Conservation (phyloP, 2,113 vertebrate genomes). For the Halichoerus grypus region DNA sequence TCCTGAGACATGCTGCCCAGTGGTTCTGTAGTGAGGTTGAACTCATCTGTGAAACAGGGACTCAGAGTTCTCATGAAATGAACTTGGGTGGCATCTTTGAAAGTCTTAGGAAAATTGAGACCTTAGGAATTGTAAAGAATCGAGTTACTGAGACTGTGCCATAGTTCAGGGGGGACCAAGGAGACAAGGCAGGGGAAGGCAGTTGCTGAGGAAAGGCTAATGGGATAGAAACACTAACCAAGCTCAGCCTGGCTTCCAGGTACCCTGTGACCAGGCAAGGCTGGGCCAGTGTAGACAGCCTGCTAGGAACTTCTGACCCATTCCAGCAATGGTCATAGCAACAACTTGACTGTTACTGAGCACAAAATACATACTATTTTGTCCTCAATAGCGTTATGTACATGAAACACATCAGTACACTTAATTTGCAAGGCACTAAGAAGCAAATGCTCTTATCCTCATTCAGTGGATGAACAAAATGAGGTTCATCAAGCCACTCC, state of each 20-base stretch:
- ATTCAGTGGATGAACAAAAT: background rate
- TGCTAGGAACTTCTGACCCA: background rate
- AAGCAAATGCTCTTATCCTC: background rate
- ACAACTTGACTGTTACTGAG: background rate
- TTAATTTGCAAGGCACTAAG: background rate
- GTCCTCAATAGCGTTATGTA: background rate
- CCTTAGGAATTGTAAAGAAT: background rate
- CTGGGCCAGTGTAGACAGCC: background rate
- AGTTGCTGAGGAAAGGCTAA: background rate
- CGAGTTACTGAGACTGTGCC: background rate
- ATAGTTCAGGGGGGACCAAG: background rate
- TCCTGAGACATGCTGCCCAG: background rate
- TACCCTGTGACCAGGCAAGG: background rate
- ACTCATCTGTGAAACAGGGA: background rate
- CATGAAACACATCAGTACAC: background rate
- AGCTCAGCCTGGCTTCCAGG: background rate
- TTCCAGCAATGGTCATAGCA: background rate
- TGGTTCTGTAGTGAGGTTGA: background rate
- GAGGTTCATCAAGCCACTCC: background rate
- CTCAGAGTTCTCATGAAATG: background rate
- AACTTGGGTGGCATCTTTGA: background rate
- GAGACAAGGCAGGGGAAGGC: background rate
- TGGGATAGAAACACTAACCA: background rate
- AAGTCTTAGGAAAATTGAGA: background rate
- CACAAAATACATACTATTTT: background rate